Evolutionary conservation across 2,113 vertebrate species (phyloP), one percentile per base, ranked within the genome.

Genomic region (Neolamprologus toae): DNA sequence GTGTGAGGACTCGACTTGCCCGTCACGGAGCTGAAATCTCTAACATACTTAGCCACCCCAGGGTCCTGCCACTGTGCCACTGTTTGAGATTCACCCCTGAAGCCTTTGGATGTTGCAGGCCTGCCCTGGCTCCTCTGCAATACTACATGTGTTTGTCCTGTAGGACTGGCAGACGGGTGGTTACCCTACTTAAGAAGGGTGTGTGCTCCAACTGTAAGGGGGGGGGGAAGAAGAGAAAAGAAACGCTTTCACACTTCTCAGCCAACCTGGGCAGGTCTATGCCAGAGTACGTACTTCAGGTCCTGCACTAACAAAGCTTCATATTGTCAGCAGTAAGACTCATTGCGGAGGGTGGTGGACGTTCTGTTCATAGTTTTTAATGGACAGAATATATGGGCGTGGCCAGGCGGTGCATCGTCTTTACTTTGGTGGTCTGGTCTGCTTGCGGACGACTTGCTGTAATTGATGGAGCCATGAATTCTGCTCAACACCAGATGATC

Each of bases 221-320:
- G 23, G 3, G 6, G 7, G 1, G 0, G 0, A 26, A 57, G 7
- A 57, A 57, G 28, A 21, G n/a, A 54, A 57, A 23, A n/a, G 33
- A 23, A 33, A 19, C 2, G 5, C 59, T 61, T 61, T 63, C 28
- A 63, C 59, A 33, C 28, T 33, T 10, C 59, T 63, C 28, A 63
- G 28, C 59, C 59, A 7, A 63, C 28, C 59, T 11, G 59, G 26
- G 16, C 28, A 19, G 3, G 59, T 63, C 59, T 19, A 0, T 33
- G 59, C 28, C 28, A 11, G 59, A 63, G 59, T 11, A 9, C 5
- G 5, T 6, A 63, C 28, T 33, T 33, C 59, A 63, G 28, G 0
- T 19, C 28, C 59, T 63, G 28, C 1, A 63, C 9, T 0, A 63
- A 33, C 59, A 7, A 61, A 61, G 57, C 28, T 61, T 19, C 28